Conservation (phyloP, 2,797 vertebrate species). For the Pangasius larnaudii region DNA sequence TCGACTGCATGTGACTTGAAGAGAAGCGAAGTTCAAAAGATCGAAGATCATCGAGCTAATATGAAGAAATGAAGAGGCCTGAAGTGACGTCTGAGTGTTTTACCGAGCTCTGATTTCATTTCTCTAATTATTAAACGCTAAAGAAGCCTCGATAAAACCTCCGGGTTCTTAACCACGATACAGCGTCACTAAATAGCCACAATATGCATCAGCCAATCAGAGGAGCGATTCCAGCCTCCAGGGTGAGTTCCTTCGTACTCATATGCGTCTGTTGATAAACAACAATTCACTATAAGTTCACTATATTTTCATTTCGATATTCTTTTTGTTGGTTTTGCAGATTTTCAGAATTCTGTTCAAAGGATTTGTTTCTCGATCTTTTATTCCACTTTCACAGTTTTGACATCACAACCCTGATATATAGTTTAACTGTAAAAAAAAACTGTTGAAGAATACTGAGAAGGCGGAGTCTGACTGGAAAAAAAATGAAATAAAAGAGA, state of each 20-base stretch:
- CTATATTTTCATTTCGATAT: neutral
- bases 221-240: neutral
- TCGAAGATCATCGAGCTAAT: conserved; percentile 12
- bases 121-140: neutral
- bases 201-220: neutral
- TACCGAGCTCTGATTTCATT: neutral
- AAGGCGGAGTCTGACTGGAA: neutral
- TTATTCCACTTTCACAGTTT: neutral
- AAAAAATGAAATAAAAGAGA: neutral
- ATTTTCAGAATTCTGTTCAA: neutral
- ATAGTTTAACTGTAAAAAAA: neutral
- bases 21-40: neutral
- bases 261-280: neutral
- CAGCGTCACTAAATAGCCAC: neutral
- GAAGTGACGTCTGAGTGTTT: neutral
- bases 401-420: neutral
- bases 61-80: conserved; percentile 3
- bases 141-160: neutral
- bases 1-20: neutral
- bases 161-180: neutral
- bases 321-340: neutral
- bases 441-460: neutral
- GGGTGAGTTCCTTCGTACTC: neutral
- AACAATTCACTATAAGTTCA: neutral
- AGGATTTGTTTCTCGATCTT: neutral